phyloP scores from a whole-genome alignment of 2,888 invertebrate species.

The Epinotia demarniana region DNA sequence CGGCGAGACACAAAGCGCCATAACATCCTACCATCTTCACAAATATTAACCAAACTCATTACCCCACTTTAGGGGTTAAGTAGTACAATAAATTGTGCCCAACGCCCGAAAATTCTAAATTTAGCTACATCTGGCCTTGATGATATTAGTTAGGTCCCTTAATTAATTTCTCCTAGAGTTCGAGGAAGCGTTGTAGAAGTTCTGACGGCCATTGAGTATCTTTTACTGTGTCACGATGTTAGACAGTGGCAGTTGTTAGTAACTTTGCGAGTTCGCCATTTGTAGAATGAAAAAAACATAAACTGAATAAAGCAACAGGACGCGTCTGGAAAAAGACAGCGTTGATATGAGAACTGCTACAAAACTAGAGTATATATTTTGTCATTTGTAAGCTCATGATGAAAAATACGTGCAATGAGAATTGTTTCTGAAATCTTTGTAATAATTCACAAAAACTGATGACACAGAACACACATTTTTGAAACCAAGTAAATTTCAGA shows the following conservation, averaged over 20 bases:
- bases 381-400: too few species aligned
- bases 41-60: conserved; percentile 40
- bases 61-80: conserved; percentile 35
- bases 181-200: background rate
- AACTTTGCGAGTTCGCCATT: background rate
- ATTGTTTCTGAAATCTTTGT: too few species aligned
- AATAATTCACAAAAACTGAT: too few species aligned
- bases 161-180: conserved; percentile 35
- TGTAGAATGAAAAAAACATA: background rate
- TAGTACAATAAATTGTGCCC: conserved; percentile 40
- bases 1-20: conserved; percentile 17
- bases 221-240: background rate
- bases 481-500: too few species aligned
- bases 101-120: conserved; percentile 42
- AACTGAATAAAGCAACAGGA: background rate
- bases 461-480: too few species aligned
- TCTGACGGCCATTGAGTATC: background rate
- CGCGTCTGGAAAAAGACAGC: background rate
- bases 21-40: conserved; percentile 37
- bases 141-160: conserved; percentile 40
- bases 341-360: background rate
- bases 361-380: too few species aligned
- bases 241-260: too few species aligned
- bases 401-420: too few species aligned
- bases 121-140: conserved; percentile 39